Evolutionary conservation across 2,888 invertebrate genomes (phyloP).

Genomic region (Volucella bombylans): DNA sequence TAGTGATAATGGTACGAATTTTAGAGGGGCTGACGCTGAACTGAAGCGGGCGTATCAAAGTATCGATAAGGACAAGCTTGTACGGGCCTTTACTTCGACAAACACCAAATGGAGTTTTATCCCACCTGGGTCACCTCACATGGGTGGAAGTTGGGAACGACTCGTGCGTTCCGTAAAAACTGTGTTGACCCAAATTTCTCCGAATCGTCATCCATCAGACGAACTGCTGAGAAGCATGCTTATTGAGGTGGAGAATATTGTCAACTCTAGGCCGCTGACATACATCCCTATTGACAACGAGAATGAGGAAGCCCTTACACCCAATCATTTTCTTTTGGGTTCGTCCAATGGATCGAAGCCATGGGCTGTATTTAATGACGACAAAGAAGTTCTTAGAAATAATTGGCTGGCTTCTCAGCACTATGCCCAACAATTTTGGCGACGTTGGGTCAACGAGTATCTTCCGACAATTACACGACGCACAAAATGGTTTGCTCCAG

Average conservation of each 20-base stretch:
- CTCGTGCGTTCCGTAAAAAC: not conserved
- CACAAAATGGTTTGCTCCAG: conserved; percentile 61
- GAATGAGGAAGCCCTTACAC: conserved; percentile 52
- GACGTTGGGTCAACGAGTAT: conserved; percentile 54
- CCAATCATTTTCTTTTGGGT: conserved; percentile 60
- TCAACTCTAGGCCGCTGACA: conserved; percentile 53
- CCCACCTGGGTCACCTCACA: no score
- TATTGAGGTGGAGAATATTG: conserved; percentile 37
- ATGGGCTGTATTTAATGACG: not conserved
- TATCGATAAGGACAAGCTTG: no score
- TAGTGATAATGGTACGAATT: no score
- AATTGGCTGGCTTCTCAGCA: conserved; percentile 53
- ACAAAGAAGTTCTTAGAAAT: conserved; percentile 13
- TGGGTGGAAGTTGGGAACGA: not conserved
- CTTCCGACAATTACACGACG: conserved; percentile 57
- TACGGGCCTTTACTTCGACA: no score
- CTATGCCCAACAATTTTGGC: conserved; percentile 54
- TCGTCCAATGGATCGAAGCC: conserved; percentile 19
- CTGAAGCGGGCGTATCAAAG: no score
- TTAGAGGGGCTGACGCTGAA: no score
- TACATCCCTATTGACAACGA: conserved; percentile 48
- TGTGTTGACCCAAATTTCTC: no score
- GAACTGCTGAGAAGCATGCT: conserved; percentile 51
- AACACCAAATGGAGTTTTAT: no score
- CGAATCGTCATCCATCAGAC: conserved; percentile 48